Conservation (phyloP, 2,888 invertebrate genomes). For the Tromatobia lineatoria region DNA sequence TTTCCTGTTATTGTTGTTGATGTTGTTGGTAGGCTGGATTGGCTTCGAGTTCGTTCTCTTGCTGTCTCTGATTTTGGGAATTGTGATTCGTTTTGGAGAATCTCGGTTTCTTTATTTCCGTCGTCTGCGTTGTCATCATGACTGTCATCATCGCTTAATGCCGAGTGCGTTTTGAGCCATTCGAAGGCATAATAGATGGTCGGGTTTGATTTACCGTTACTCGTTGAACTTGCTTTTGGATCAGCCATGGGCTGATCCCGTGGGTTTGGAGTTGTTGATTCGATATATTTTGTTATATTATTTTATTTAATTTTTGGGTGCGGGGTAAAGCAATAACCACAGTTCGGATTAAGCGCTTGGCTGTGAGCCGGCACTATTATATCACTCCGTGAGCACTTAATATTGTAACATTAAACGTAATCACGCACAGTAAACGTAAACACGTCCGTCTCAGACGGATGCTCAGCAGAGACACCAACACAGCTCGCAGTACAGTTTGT, state of each 20-base stretch:
- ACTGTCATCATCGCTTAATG: not conserved
- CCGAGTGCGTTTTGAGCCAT: not conserved
- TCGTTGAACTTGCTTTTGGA: constrained; percentile 10
- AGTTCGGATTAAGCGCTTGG: not conserved
- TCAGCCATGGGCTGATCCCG: constrained; percentile 38
- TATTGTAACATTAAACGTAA: no score
- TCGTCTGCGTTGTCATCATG: not conserved
- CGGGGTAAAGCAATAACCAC: not conserved
- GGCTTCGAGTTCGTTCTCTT: no score
- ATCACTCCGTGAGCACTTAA: no score
- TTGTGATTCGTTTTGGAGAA: constrained; percentile 22
- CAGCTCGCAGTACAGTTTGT: no score
- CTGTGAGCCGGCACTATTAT: no score
- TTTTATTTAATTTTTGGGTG: not conserved
- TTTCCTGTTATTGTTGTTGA: not conserved
- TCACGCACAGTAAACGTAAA: no score
- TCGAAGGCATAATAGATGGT: no score
- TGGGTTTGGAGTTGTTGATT: constrained; percentile 4
- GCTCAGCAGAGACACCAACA: no score
- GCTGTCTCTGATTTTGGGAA: not conserved
- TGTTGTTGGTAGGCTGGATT: no score
- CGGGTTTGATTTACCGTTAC: constrained; percentile 16
- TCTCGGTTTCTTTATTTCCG: constrained; percentile 13
- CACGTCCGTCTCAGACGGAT: no score
- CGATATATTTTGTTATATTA: constrained; percentile 16